Base-by-base conservation (phyloP, 2,797 vertebrate genomes). In the Mallotus villosus region DNA sequence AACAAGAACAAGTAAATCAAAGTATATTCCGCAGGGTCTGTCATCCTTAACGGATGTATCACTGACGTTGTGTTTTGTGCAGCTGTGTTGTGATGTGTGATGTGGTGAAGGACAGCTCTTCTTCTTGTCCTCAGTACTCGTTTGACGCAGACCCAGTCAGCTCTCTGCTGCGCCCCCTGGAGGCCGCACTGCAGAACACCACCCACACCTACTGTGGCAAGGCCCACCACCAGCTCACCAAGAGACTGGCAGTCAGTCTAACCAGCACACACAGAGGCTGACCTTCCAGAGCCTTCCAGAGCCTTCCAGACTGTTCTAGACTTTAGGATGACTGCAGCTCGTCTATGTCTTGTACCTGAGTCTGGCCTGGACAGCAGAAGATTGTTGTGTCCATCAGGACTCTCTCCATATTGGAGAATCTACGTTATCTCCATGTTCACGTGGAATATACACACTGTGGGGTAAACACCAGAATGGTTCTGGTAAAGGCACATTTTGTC, bases 171-270 rank as follows among this genome's bases (percentile, higher is more conserved):
- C 84, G 89, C 49, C 95, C 95, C 19, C 87, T 98, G 21, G 93
- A 96, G 85, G 84, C 86, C 80, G 91, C 94, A 74, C 88, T 98
- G 66, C 76, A 86, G 86, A 94, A 93, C 88, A 97, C 95, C 21
- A 91, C 85, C 0, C 92, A 96, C 72, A 96, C 95, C 0, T 97
- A 97, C 67, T 97, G 95, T 79, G 96, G 96, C 55, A 95, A 92
- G 91, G 93, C 93, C 61, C 92, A 95, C 83, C 75, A 88, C 46
- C 88, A 95, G 64, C 93, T 97, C 85, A 92, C 93, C 77, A 95
- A 93, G 86, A 94, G 91, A 65, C 90, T 89, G 68, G 89, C 74
- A 29, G 83, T 65, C 87, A 93, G 93, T 91, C 91, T 79, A 29
- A 78, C 9, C 34, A 70, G 51, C 76, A 91, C 5, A 34, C 61